Evolutionary conservation across 2,797 vertebrate genomes (phyloP).

Genomic region (Enteromius unitaeniatus): DNA sequence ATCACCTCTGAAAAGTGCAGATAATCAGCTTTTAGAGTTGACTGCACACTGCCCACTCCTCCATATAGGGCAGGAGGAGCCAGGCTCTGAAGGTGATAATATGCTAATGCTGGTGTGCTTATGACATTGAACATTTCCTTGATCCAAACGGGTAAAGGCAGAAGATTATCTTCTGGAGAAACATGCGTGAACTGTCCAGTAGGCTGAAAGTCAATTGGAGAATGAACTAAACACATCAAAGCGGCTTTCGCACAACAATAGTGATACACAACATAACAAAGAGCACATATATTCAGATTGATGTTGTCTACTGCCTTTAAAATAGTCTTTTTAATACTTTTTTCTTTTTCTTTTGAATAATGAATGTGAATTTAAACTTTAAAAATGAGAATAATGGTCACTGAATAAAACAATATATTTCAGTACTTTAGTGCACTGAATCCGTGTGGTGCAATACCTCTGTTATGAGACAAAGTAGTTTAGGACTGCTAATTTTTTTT

Average conservation of each 20-base stretch:
- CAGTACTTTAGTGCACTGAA: slow-evolving; percentile 1
- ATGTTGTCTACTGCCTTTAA: neutral
- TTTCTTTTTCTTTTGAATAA: neutral
- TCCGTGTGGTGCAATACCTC: neutral
- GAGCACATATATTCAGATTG: neutral
- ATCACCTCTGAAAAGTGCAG: slow-evolving; percentile 53
- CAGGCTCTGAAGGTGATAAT: slow-evolving; percentile 28
- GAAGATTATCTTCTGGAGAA: neutral
- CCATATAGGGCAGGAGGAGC: slow-evolving; percentile 4
- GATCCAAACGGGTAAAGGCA: slow-evolving; percentile 32
- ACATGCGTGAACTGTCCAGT: neutral
- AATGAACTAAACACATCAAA: neutral
- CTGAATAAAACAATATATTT: slow-evolving; percentile 10
- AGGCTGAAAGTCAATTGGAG: neutral
- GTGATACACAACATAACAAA: neutral
- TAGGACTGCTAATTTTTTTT: slow-evolving; percentile 12
- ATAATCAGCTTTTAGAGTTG: slow-evolving; percentile 55
- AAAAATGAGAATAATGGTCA: neutral
- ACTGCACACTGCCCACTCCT: slow-evolving; percentile 33
- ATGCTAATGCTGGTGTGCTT: slow-evolving; percentile 24
- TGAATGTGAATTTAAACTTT: neutral
- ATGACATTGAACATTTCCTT: neutral
- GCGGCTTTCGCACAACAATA: neutral
- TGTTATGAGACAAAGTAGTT: slow-evolving; percentile 1
- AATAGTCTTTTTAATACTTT: neutral